A percentile compares a stretch with the other conserved stretches of the same genome.
phyloP scores from a whole-genome alignment of 2,113 vertebrate genomes.

The Lycaon pictus region DNA sequence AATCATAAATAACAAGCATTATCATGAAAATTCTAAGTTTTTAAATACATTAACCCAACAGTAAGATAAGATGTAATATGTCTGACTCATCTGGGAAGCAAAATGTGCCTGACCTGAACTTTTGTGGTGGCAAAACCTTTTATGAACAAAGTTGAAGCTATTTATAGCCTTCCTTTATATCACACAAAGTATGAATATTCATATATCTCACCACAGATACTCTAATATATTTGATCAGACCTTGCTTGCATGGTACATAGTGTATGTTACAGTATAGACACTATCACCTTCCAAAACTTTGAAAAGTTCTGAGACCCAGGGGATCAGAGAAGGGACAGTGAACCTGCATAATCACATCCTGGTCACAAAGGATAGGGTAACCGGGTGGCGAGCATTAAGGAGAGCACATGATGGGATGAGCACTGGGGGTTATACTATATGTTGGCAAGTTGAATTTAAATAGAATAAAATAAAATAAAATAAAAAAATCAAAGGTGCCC shows the following conservation, averaged over 20 bases:
- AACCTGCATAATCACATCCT: background rate
- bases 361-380: too few species aligned
- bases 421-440: too few species aligned
- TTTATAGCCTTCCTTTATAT: background rate
- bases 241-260: background rate
- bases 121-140: background rate
- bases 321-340: too few species aligned
- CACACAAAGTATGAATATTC: background rate
- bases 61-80: background rate
- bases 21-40: background rate
- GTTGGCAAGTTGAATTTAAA: too few species aligned
- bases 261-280: background rate
- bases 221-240: background rate
- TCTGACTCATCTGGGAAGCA: background rate
- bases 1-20: background rate
- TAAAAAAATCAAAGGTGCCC: too few species aligned
- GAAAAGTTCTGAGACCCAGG: background rate
- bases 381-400: too few species aligned
- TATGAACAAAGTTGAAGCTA: fast-evolving
- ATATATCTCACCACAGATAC: background rate
- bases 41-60: background rate
- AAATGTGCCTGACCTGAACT: background rate
- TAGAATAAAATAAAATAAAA: too few species aligned
- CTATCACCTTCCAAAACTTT: background rate
- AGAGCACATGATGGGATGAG: too few species aligned